Evolutionary conservation across 1,140 invertebrate species (phyloP), one percentile per base, ranked within the genome.

Genomic region (Lucilia cuprina): DNA sequence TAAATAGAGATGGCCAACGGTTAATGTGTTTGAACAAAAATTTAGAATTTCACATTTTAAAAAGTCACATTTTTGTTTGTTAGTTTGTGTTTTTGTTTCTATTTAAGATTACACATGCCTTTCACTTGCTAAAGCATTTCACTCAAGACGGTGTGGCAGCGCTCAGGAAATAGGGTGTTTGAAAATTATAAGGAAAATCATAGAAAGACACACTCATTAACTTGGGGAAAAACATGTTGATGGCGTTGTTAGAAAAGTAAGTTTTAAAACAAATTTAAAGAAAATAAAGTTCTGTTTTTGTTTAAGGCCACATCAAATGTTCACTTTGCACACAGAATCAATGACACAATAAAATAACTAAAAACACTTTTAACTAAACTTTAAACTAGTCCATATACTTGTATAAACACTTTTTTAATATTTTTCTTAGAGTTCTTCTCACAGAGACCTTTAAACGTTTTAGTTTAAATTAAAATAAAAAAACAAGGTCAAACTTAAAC

Each of bases 81-180:
- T n/a, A 8, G 3, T 78, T 49, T 80, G 49, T 80, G 35, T 49
- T 49, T 49, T 80, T 14, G 10, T 49, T 49, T 17, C 10, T 35
- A 25, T 35, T 49, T 80, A 12, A 49, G n/a, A 8, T 80, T 70
- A 49, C 41, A 47, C 41, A 55, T 55, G 50, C 0, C 4, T 55
- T 55, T 55, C 50, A 55, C 5, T 30, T 77, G 34, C 34, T 17
- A 77, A 60, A 60, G 19, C 9, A 25, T 80, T 49, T 80, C 47
- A 80, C 77, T 80, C 77, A 80, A 80, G 77, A 80, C 47, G 77
- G 77, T 80, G 77, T 80, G 77, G 77, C 77, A 80, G 77, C 77
- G 21, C 77, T 80, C 19, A 80, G 8, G 19, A 21, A 70, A 21
- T 21, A 70, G n/a, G 65, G 65, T n/a, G 21, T 10, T 70, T 70